Evolutionary conservation across 2,797 vertebrate genomes (phyloP), one percentile per base, ranked within the genome.

Genomic region (Acanthurus tractus): DNA sequence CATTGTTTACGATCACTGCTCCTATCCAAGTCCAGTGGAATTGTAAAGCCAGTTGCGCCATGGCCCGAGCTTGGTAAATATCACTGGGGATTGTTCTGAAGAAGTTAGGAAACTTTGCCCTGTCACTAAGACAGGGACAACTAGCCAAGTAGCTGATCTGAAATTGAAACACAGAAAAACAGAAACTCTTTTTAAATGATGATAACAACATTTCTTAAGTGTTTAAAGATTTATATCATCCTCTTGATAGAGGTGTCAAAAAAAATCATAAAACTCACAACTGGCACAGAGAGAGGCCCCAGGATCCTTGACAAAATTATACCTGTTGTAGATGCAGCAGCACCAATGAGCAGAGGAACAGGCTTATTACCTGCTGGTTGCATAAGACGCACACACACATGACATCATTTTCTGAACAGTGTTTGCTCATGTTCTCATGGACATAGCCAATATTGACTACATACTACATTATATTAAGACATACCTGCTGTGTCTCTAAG

Each of bases 11-110:
- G 2, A 82, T 72, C 23, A 95, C 83, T 15, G 93, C 93, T 45
- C 86, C 81, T 1, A 89, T 81, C 87, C 93, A 95, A 0, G 86
- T 91, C 94, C 95, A 95, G 14, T 78, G 78, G 34, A 93, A 95
- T 29, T 77, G 89, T 20, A 87, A 88, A 12, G 91, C 92, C 49
- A 95, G 73, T n/a, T 70, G 88, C 6, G 93, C 95, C 84, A 95
- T 91, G 25, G 91, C 91, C 61, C 88, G 72, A 0, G 93, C 93
- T 84, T 93, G 94, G 73, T 92, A 92, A 50, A 85, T 54, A 71
- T 95, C 94, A 81, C 93, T 95, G 18, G 94, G 94, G 49, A 95
- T 92, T 18, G 94, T 95, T 76, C 91, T 82, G 75, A 90, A 91
- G 86, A 92, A 79, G n/a, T 86, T 86, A 2, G 89, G 86, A 77